Evolutionary conservation across 2,888 invertebrate species (phyloP), one percentile per base, ranked within the genome.

Genomic region (Watsonalla binaria): DNA sequence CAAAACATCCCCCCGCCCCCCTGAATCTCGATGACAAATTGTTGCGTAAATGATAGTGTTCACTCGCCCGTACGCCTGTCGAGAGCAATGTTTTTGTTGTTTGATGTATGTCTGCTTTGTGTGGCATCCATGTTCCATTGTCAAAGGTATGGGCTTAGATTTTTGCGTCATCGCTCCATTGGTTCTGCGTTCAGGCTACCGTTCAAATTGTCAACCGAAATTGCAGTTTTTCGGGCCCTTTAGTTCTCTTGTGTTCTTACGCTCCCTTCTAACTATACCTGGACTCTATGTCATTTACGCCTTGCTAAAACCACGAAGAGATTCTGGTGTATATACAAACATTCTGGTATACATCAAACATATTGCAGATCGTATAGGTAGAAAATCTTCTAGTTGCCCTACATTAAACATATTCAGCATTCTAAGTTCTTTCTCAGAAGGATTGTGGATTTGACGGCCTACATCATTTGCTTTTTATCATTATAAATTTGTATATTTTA

Each of bases 1-100:
- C 66, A 74, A 79, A 78, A 73, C 63, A 67, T 73, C 74, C 75
- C 73, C 63, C 69, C 69, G 61, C 72, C 69, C 63, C 73, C 74
- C 70, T 71, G 73, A 82, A 86, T 86, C 85, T 82, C 84, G 86
- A 87, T 89, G 88, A 90, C 90, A 89, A 89, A 90, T 90, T 82
- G 87, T 82, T 82, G 82, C 81, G 82, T 85, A 88, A 88, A 88
- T 88, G 86, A 88, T 88, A 88, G 86, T 87, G 86, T 86, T 83
- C 84, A 78, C 68, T 79, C 75, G 82, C 65, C 81, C 72, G 77
- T 70, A 62, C 64, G 62, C 63, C 65, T 68, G 73, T 68, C 66
- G 74, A 72, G 80, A 73, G 78, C 75, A 76, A 76, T 86, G 88
- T 87, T 88, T 89, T 87, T 88, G 88, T 86, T 85, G 84, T 86